Conservation (phyloP, 2,113 vertebrate species). For the Lophochroa leadbeateri region DNA sequence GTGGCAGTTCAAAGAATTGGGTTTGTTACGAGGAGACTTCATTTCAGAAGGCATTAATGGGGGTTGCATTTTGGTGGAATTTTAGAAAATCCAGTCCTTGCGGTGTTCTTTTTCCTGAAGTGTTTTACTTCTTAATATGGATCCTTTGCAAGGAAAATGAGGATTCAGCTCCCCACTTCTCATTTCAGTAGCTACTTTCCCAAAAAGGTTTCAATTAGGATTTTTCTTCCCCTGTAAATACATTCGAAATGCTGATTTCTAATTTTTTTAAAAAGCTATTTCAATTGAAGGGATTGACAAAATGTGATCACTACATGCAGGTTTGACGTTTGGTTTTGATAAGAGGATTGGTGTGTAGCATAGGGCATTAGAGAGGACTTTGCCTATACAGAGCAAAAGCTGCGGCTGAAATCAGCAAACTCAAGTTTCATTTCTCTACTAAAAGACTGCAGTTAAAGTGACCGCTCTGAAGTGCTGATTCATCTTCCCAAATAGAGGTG, state of each 20-base stretch:
- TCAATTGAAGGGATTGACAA: background rate
- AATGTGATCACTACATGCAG: background rate
- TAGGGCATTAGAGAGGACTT: background rate
- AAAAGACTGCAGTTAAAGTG: background rate
- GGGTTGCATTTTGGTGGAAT: background rate
- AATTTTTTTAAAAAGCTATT: background rate
- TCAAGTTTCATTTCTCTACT: background rate
- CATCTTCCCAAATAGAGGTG: background rate
- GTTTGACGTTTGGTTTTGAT: background rate
- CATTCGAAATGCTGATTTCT: background rate
- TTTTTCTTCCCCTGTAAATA: background rate
- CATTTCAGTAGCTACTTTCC: background rate
- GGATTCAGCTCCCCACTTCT: background rate
- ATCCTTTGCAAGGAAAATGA: background rate
- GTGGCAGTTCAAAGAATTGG: background rate
- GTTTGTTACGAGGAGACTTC: background rate
- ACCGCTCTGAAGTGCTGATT: background rate
- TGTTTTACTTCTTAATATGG: background rate
- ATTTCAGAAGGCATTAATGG: slow-evolving; percentile 31
- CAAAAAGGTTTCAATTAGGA: background rate
- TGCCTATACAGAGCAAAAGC: background rate
- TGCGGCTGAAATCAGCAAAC: background rate
- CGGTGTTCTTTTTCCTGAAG: background rate
- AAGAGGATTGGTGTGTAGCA: background rate
- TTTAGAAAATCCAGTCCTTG: background rate